phyloP scores from a whole-genome alignment of 2,888 invertebrate species.

The Cenopis cana region DNA sequence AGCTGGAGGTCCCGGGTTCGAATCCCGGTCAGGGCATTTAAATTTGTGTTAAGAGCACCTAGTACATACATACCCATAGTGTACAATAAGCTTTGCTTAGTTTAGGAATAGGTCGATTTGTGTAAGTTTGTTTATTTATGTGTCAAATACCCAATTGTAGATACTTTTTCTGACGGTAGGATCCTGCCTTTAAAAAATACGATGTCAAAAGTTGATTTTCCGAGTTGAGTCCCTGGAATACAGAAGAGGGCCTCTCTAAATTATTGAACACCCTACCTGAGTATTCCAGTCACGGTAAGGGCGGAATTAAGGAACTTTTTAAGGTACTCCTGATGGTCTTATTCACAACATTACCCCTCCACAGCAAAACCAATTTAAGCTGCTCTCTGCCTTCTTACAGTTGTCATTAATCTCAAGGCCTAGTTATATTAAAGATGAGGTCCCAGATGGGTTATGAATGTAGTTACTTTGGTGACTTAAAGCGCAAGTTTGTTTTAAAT shows the following conservation, averaged over 20 bases:
- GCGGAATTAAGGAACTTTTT: slow-evolving; percentile 38
- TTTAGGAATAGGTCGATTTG: too few relatives aligned
- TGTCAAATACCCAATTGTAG: too few relatives aligned
- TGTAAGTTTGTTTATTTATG: too few relatives aligned
- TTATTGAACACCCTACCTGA: slow-evolving; percentile 41
- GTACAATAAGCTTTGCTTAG: too few relatives aligned
- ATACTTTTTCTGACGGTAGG: slow-evolving; percentile 5
- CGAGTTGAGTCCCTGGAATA: slow-evolving; percentile 33
- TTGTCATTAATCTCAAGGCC: background rate
- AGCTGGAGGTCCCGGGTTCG: too few relatives aligned
- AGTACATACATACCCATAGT: too few relatives aligned
- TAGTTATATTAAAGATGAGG: background rate
- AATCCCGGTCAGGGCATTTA: too few relatives aligned
- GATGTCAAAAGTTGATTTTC: slow-evolving; percentile 40
- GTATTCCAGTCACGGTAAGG: slow-evolving; percentile 36
- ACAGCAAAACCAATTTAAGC: background rate
- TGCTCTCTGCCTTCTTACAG: background rate
- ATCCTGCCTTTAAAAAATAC: slow-evolving; percentile 28
- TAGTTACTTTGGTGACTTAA: slow-evolving; percentile 12
- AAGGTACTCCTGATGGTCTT: slow-evolving; percentile 14
- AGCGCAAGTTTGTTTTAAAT: slow-evolving; percentile 27
- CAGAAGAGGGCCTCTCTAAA: slow-evolving; percentile 36
- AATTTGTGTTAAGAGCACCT: too few relatives aligned
- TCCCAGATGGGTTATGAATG: background rate
- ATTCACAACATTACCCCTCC: background rate